phyloP scores from a whole-genome alignment of 2,888 invertebrate species.

The Lasius platythorax region DNA sequence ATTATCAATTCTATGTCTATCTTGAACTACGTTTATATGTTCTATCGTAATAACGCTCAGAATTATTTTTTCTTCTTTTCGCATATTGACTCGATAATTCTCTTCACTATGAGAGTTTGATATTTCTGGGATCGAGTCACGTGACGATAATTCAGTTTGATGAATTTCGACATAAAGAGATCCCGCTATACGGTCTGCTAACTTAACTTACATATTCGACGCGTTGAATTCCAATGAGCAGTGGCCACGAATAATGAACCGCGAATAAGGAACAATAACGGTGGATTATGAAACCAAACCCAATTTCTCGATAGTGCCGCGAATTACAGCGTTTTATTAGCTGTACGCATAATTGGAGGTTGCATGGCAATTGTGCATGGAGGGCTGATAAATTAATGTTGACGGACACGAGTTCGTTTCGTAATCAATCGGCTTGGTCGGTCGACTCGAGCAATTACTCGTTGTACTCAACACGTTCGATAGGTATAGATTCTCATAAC shows the following conservation, averaged over 20 bases:
- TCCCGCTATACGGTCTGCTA: background rate
- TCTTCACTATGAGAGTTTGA: background rate
- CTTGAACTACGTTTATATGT: too few relatives aligned
- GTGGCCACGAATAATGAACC: conserved; percentile 2
- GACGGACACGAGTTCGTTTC: conserved; percentile 27
- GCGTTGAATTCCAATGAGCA: conserved; percentile 13
- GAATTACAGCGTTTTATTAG: conserved; percentile 31
- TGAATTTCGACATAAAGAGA: conserved; percentile 8
- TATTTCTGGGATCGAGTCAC: background rate
- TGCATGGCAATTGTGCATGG: background rate
- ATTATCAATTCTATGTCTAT: background rate
- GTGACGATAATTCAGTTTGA: background rate
- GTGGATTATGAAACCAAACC: conserved; percentile 1
- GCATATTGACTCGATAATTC: background rate
- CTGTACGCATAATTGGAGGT: conserved; percentile 41
- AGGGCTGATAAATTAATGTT: conserved; percentile 41
- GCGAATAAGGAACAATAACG: background rate
- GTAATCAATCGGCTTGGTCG: conserved; percentile 16
- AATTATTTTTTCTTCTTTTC: background rate
- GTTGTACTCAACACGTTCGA: conserved; percentile 14
- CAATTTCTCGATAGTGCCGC: conserved; percentile 19
- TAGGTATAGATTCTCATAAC: background rate
- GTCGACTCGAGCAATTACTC: conserved; percentile 11
- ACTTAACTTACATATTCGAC: conserved; percentile 10
- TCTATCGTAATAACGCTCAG: background rate